Evolutionary conservation across 2,888 invertebrate genomes (phyloP).

Genomic region (Calephelis perditalis): DNA sequence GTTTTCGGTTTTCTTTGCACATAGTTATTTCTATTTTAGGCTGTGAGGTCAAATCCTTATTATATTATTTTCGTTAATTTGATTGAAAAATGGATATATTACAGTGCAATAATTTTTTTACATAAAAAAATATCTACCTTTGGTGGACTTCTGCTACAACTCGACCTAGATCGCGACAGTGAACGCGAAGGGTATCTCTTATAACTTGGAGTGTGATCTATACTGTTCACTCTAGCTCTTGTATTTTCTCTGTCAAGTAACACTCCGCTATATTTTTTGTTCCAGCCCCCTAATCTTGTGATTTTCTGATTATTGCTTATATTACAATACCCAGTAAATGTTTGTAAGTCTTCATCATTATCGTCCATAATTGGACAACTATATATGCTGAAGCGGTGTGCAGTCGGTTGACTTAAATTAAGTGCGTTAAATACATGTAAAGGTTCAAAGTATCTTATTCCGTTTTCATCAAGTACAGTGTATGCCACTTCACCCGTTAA

Average conservation of each 20-base stretch:
- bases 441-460: conserved; percentile 86
- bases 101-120: too few species aligned
- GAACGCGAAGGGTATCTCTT: conserved; percentile 70
- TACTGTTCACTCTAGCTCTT: conserved; percentile 61
- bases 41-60: neutral
- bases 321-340: conserved; percentile 67
- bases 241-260: conserved; percentile 62
- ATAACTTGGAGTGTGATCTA: conserved; percentile 78
- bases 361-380: conserved; percentile 79
- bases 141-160: conserved; percentile 66
- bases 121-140: conserved; percentile 53
- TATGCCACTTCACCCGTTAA: conserved; percentile 86
- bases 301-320: conserved; percentile 68
- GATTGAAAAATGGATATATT: too few species aligned
- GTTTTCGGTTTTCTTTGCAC: too few species aligned
- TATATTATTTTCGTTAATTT: neutral
- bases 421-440: conserved; percentile 85
- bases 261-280: conserved; percentile 58
- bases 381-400: conserved; percentile 83
- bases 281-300: conserved; percentile 68
- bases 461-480: conserved; percentile 86
- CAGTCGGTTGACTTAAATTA: conserved; percentile 80
- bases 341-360: conserved; percentile 64
- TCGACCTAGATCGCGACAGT: conserved; percentile 64
- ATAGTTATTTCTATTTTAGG: too few species aligned